phyloP scores from a whole-genome alignment of 1,140 invertebrate species.

The Trichonephila clavipes region DNA sequence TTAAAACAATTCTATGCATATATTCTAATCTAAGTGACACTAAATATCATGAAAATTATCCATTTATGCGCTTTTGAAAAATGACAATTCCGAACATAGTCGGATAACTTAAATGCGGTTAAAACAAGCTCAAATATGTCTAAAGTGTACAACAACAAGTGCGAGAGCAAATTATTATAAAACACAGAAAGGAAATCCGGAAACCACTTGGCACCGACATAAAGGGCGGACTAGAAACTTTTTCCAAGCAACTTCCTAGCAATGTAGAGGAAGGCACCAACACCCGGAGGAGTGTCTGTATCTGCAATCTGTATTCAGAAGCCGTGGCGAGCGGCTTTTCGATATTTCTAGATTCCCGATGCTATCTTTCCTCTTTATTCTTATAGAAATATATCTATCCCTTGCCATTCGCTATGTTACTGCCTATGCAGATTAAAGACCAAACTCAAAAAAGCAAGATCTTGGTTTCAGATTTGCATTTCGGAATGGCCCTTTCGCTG shows the following conservation, averaged over 20 bases:
- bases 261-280: background rate
- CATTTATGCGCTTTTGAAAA: too few relatives aligned
- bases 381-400: conserved; percentile 46
- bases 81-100: too few relatives aligned
- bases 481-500: conserved; percentile 55
- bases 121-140: too few relatives aligned
- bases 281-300: background rate
- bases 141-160: too few relatives aligned
- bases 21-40: too few relatives aligned
- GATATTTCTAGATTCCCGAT: conserved; percentile 63
- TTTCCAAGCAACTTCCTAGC: background rate
- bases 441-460: background rate
- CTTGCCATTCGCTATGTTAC: background rate
- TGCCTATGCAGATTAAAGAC: conserved; percentile 69
- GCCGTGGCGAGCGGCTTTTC: conserved; percentile 26
- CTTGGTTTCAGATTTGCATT: conserved; percentile 59
- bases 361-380: conserved; percentile 22
- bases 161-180: too few relatives aligned
- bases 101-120: too few relatives aligned
- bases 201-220: too few relatives aligned
- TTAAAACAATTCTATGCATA: too few relatives aligned
- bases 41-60: too few relatives aligned
- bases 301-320: conserved; percentile 55
- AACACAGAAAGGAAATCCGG: too few relatives aligned
- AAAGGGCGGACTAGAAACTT: background rate